A percentile compares a stretch with the other conserved stretches of the same genome.
Evolutionary conservation across 2,113 vertebrate genomes (phyloP).

Genomic region (Sisor rabdophorus): DNA sequence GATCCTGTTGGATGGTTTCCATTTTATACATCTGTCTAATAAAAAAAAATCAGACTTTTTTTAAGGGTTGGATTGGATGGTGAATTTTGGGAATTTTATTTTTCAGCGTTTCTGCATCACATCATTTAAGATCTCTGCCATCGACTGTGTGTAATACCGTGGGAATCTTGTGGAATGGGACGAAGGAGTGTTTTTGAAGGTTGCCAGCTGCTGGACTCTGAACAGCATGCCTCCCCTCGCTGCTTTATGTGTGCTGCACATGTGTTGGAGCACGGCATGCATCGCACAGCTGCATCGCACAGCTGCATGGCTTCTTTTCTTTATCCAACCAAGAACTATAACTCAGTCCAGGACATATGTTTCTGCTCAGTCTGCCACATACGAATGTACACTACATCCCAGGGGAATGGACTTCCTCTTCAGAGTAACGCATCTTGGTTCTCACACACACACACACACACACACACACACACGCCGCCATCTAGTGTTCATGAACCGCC

Average conservation of each 20-base stretch:
- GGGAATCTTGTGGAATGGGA: constrained; percentile 1
- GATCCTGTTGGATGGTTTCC: constrained; percentile 20
- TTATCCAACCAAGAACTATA: constrained; percentile 5
- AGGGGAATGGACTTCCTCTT: constrained; percentile 14
- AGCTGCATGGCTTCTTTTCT: constrained; percentile 5
- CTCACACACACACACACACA: not conserved
- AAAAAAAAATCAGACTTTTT: constrained; percentile 52
- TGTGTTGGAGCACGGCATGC: not conserved
- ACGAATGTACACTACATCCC: constrained; percentile 5
- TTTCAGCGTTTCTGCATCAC: not conserved
- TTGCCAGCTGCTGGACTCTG: constrained; percentile 19
- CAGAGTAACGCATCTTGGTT: not conserved
- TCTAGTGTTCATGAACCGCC: not conserved
- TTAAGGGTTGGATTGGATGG: constrained; percentile 7
- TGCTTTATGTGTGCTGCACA: constrained; percentile 26
- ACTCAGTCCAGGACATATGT: constrained; percentile 20
- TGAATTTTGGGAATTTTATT: not conserved
- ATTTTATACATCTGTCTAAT: constrained; percentile 56
- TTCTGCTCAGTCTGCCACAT: constrained; percentile 13
- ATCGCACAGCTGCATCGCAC: constrained; percentile 7
- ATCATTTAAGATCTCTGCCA: not conserved
- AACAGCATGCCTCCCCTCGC: constrained; percentile 69
- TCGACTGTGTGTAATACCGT: constrained; percentile 14
- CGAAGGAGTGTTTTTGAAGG: constrained; percentile 9
- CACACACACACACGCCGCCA: not conserved